Conservation (phyloP, 2,888 invertebrate species). For the Diplazon laetatorius region DNA sequence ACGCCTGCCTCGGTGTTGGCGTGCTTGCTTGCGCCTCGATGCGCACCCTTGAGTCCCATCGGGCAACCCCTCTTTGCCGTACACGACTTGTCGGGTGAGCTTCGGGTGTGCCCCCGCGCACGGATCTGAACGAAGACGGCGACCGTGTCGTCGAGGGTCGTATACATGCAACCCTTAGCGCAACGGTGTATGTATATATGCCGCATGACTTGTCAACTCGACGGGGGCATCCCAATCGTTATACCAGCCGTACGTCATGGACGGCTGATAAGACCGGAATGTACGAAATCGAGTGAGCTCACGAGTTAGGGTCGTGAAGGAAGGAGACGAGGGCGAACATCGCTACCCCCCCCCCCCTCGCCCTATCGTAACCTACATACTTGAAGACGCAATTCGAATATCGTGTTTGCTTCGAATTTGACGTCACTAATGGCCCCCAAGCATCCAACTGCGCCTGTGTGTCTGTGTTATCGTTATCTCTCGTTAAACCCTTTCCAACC, state of each 20-base stretch:
- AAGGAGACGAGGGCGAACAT: slow-evolving; percentile 20
- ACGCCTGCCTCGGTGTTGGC: slow-evolving; percentile 53
- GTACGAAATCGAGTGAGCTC: slow-evolving; percentile 10
- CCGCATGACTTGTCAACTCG: slow-evolving; percentile 53
- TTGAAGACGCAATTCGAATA: slow-evolving; percentile 77
- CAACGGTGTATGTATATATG: background rate
- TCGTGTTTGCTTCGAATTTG: slow-evolving; percentile 74
- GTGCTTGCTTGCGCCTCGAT: slow-evolving; percentile 33
- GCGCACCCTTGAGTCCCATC: slow-evolving; percentile 43
- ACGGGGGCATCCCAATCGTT: slow-evolving; percentile 49
- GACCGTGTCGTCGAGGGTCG: slow-evolving; percentile 4
- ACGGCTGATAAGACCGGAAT: slow-evolving; percentile 9
- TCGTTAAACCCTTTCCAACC: slow-evolving; percentile 20
- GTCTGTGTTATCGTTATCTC: background rate
- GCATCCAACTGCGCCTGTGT: slow-evolving; percentile 50
- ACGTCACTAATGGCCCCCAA: slow-evolving; percentile 71
- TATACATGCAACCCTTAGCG: slow-evolving; percentile 42
- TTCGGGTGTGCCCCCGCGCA: slow-evolving; percentile 21
- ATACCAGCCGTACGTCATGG: slow-evolving; percentile 19
- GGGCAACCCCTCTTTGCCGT: slow-evolving; percentile 31
- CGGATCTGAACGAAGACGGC: slow-evolving; percentile 24
- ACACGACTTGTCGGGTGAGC: background rate
- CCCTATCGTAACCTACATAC: no score
- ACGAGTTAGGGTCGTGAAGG: background rate
- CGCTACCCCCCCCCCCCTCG: slow-evolving; percentile 64